These are phyloP conservation scores for Ariolimax columbianus DNA, from an alignment of 2,888 invertebrate genomes.

Conservation along the genomic window DNA sequence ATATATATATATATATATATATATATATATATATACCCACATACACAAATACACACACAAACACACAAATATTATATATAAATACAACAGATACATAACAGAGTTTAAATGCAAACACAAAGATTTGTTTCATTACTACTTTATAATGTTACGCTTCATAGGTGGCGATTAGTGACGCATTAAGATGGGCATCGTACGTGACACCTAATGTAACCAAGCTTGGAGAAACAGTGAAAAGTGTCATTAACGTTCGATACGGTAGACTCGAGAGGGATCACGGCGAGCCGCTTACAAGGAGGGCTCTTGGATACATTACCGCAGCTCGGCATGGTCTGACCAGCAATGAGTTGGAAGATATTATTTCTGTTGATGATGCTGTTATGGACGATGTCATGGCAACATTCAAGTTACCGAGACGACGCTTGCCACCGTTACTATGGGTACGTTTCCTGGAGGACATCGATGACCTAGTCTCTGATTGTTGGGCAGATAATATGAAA, in stretches of 20 bases:
- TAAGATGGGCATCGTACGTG: slow-evolving; percentile 70
- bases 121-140: too few species aligned
- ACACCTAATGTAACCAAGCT: slow-evolving; percentile 62
- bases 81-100: too few species aligned
- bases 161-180: slow-evolving; percentile 67
- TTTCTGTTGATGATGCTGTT: slow-evolving; percentile 77
- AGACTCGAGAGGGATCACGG: slow-evolving; percentile 74
- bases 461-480: slow-evolving; percentile 62
- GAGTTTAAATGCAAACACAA: too few species aligned
- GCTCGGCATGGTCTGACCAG: slow-evolving; percentile 76
- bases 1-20: too few species aligned
- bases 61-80: too few species aligned
- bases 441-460: slow-evolving; percentile 68
- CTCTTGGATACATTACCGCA: slow-evolving; percentile 86
- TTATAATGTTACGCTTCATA: slow-evolving; percentile 15
- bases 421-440: slow-evolving; percentile 73
- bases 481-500: slow-evolving; percentile 64
- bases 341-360: slow-evolving; percentile 86
- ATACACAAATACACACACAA: too few species aligned
- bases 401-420: slow-evolving; percentile 61
- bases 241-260: slow-evolving; percentile 68
- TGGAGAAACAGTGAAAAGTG: slow-evolving; percentile 66
- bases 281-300: slow-evolving; percentile 76
- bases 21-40: too few species aligned
- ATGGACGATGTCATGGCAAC: slow-evolving; percentile 65